Evolutionary conservation across 2,113 vertebrate species (phyloP), one percentile per base, ranked within the genome.

Genomic region (Haplochromis burtoni): DNA sequence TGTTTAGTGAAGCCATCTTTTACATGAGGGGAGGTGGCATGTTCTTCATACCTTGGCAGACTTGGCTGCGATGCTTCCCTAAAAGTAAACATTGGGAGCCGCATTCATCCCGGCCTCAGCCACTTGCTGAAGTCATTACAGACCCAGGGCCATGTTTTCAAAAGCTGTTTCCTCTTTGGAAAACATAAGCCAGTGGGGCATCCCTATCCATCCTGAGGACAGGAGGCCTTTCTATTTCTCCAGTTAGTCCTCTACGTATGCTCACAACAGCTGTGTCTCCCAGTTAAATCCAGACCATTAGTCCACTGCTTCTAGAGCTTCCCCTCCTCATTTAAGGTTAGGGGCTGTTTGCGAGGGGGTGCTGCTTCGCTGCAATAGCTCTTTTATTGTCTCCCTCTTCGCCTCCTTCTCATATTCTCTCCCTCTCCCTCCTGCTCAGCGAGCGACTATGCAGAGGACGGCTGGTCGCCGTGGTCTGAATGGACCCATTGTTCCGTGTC

Each of bases 391-490:
- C 88, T 92, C 88, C 80, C 80, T 87, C 81, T 92, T 89, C 71
- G 35, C 40, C 87, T 85, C 83, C 81, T 84, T 45, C 91, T 91
- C 85, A 86, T 92, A 83, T 87, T 92, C 91, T 88, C 82, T 87
- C 73, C 86, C 82, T 88, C 90, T 89, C 88, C 86, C 89, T 89
- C 55, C 76, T 91, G 59, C 88, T 90, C 95, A 99, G 98, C 96
- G 88, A 99, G 97, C 0, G 98, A 99, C 96, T 99, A 97, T 5
- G 98, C 98, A 7, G 98, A 99, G 33, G 98, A 99, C 38, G 97
- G 97, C 94, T 99, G 99, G 99, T 99, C 99, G 80, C 98, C 97
- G 1, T 99, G 99, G 99, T 99, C 99, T 91, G 98, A 99, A 94
- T 99, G 99, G 99, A 99, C 99, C 35, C 97, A 98, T 73, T 99